Base-by-base conservation (phyloP, 2,888 invertebrate genomes). In the Drosophila pullipes region DNA sequence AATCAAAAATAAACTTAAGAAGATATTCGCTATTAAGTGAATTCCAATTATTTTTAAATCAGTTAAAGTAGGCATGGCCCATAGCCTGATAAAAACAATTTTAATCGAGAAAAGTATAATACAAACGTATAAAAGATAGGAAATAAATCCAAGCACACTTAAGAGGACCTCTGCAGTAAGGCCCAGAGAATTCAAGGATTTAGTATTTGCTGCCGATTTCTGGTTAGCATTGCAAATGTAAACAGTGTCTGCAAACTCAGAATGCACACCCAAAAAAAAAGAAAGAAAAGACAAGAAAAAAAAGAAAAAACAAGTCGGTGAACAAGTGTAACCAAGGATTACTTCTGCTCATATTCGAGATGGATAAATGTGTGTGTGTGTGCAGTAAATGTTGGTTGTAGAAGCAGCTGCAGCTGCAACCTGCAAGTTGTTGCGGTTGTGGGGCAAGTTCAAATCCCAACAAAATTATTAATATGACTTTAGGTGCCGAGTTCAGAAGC, bases 381-480 rank as follows among this genome's bases (percentile, higher is more conserved):
- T 62, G 67, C 35, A 52, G 60, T 37, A 49, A 33, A 54, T 66
- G 63, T 54, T 61, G 67, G 69, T 33, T 55, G 66, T 47, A 41
- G 67, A 50, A 60, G 64, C 75, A 64, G 70, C 64, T 64, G 77
- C 65, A 69, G 49, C 65, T 57, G 47, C 64, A 66, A 59, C 69
- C 69, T 76, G 76, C 76, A 76, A 76, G 77, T 83, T 81, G 75
- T 74, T 83, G 85, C 67, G 81, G 86, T 84, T 75, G 49, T 50
- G 64, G 58, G 65, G 63, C 74, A 74, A 71, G 83, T 74, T 79
- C 76, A 83, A 77, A 81, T 81, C 69, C 81, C 71, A 83, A 80
- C 82, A 85, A 88, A 88, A 87, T 86, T 87, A 86, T 87, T 85
- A 88, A 87, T 85, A 82, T 85, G 89, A 87, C 88, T 88, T 88